Evolutionary conservation across 1,140 invertebrate genomes (phyloP).

Genomic region (Trichogramma pretiosum): DNA sequence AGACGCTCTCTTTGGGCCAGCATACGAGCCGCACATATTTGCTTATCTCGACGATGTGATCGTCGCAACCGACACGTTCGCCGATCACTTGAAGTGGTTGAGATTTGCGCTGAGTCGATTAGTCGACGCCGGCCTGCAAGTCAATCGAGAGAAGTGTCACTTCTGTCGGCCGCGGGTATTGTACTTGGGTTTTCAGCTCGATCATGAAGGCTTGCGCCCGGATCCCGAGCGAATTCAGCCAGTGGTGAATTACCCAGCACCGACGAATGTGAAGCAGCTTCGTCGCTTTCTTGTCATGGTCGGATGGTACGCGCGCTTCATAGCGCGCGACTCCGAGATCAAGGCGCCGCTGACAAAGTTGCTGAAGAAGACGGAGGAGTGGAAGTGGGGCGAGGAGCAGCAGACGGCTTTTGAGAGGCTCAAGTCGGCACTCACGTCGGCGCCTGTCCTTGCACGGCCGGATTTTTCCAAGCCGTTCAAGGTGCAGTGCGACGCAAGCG

Average conservation of each 20-base stretch:
- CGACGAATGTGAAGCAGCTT: conserved; percentile 22
- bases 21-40: background rate
- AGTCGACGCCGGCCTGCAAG: background rate
- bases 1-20: conserved; percentile 1
- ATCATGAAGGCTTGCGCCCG: background rate
- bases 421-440: too few relatives aligned
- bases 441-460: background rate
- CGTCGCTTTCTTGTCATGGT: conserved; percentile 26
- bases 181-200: background rate
- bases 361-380: too few relatives aligned
- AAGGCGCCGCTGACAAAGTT: too few relatives aligned
- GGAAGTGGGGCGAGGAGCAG: too few relatives aligned
- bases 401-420: too few relatives aligned
- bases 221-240: conserved; percentile 4
- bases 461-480: background rate
- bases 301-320: too few relatives aligned
- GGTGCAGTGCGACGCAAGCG: background rate
- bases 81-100: background rate
- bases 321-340: too few relatives aligned
- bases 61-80: background rate
- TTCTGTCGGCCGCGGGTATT: background rate
- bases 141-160: conserved; percentile 6
- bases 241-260: conserved; percentile 17
- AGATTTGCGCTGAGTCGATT: background rate
- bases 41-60: conserved; percentile 7